phyloP scores from a whole-genome alignment of 2,797 vertebrate species.

The Poeciliopsis infans region DNA sequence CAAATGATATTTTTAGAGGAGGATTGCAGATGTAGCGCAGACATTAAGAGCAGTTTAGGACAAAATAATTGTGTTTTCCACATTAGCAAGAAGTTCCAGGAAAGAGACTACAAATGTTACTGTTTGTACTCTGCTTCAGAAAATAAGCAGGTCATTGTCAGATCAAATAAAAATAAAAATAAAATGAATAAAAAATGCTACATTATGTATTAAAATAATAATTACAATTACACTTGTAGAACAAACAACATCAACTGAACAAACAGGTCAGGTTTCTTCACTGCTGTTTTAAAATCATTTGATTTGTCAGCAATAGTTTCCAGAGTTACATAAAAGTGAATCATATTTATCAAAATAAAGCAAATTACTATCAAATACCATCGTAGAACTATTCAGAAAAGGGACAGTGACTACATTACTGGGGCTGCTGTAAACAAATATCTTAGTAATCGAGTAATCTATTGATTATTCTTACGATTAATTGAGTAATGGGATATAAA shows the following conservation, averaged over 20 bases:
- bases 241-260: not conserved
- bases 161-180: not conserved
- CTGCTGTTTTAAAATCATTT: not conserved
- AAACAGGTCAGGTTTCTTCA: not conserved
- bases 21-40: conserved; percentile 45
- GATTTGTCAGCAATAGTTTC: not conserved
- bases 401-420: not conserved
- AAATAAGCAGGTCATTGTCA: not conserved
- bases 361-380: not conserved
- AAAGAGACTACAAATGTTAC: not conserved
- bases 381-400: not conserved
- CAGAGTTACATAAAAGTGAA: no score
- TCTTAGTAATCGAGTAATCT: no score
- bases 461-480: no score
- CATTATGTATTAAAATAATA: not conserved
- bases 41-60: conserved; percentile 38
- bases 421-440: no score
- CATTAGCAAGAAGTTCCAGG: conserved; percentile 5
- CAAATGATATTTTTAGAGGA: conserved; percentile 62
- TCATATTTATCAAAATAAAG: not conserved
- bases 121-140: not conserved
- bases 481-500: no score
- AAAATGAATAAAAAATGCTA: not conserved
- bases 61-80: conserved; percentile 18
- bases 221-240: not conserved